Evolutionary conservation across 2,113 vertebrate species (phyloP).

Genomic region (Mola mola): DNA sequence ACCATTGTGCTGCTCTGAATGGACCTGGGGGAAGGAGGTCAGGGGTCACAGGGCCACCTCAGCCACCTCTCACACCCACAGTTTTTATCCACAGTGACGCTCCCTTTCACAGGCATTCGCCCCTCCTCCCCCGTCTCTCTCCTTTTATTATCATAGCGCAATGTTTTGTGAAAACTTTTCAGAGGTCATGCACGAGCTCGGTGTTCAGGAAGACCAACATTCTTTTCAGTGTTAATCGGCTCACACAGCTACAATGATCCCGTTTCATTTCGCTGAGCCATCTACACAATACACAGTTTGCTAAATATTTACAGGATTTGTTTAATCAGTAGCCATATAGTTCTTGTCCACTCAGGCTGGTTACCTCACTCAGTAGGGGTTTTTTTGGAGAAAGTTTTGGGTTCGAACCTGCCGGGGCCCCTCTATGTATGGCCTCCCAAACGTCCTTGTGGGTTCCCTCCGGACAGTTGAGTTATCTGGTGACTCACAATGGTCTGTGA

Average conservation of each 20-base stretch:
- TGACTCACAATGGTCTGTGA: too few relatives aligned
- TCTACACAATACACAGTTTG: neutral
- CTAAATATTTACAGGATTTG: neutral
- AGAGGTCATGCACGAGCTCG: conserved; percentile 58
- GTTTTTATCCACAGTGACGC: conserved; percentile 68
- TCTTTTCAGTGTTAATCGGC: conserved; percentile 57
- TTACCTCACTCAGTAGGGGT: too few relatives aligned
- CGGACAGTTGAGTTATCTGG: too few relatives aligned
- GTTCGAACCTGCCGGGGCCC: too few relatives aligned
- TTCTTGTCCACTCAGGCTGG: too few relatives aligned
- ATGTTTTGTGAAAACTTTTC: conserved; percentile 75
- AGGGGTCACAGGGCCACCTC: conserved; percentile 68
- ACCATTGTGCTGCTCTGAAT: conserved; percentile 80
- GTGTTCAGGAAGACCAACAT: conserved; percentile 64
- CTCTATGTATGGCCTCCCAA: too few relatives aligned
- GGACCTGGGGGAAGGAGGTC: conserved; percentile 69
- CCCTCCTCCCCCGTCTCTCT: conserved; percentile 28
- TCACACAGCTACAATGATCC: conserved; percentile 27
- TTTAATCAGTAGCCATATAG: too few relatives aligned
- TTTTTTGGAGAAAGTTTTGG: too few relatives aligned
- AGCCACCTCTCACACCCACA: conserved; percentile 72
- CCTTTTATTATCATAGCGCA: conserved; percentile 74
- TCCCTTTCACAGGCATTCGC: conserved; percentile 64
- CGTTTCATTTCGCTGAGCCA: conserved; percentile 10
- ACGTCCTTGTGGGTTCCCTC: too few relatives aligned